These are phyloP conservation scores for Athrips mouffetella DNA, from an alignment of 2,888 invertebrate genomes.

Conservation along the genomic window DNA sequence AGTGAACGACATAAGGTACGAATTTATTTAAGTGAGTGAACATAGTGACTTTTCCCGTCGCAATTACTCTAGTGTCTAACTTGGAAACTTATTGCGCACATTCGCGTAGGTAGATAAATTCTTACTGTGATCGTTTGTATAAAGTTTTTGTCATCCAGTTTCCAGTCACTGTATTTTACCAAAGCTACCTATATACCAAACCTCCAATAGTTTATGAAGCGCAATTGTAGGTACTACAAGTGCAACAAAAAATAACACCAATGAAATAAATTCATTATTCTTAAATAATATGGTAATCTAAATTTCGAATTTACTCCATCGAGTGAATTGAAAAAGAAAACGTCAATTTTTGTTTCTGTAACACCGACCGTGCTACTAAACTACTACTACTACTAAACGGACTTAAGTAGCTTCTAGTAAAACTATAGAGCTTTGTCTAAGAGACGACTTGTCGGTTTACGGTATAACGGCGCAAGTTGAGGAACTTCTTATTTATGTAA, in stretches of 20 bases:
- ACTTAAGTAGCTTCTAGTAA: not conserved
- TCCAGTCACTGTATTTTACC: constrained; percentile 28
- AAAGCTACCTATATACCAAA: constrained; percentile 16
- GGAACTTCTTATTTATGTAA: constrained; percentile 42
- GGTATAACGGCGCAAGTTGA: constrained; percentile 16
- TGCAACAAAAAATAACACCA: constrained; percentile 15
- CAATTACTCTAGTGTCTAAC: constrained; percentile 42
- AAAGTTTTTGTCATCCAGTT: constrained; percentile 44
- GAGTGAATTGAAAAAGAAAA: constrained; percentile 18
- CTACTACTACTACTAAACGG: too few species aligned
- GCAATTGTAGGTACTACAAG: constrained; percentile 4
- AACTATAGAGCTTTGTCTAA: not conserved
- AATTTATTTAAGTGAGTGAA: constrained; percentile 20
- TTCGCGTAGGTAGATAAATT: constrained; percentile 72
- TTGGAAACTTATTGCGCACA: constrained; percentile 69
- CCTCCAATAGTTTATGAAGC: not conserved
- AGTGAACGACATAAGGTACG: constrained; percentile 12
- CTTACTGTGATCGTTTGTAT: constrained; percentile 72
- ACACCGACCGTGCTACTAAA: constrained; percentile 28
- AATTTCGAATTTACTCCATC: constrained; percentile 9
- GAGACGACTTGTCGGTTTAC: not conserved
- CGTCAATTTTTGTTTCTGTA: constrained; percentile 61
- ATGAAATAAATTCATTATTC: constrained; percentile 8
- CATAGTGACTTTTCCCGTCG: constrained; percentile 23
- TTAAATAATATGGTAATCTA: constrained; percentile 5